phyloP scores from a whole-genome alignment of 2,888 invertebrate genomes.

The Allolobophora icterica region DNA sequence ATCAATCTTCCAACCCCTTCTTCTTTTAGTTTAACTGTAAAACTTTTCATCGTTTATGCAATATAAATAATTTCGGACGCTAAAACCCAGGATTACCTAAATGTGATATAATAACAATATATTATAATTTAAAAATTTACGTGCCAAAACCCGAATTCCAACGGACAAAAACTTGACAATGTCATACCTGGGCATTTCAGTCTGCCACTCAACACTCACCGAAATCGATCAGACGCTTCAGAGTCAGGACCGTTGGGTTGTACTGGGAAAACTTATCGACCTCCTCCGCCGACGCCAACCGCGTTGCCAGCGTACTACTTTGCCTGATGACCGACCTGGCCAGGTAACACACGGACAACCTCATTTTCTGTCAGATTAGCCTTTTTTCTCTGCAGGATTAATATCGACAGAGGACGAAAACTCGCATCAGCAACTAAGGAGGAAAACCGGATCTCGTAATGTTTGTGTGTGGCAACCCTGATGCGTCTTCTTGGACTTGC shows the following conservation, averaged over 20 bases:
- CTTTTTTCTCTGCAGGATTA: neutral
- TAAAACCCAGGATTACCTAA: too few species aligned
- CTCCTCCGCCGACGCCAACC: slow-evolving; percentile 32
- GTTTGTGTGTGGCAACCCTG: neutral
- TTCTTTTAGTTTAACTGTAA: too few species aligned
- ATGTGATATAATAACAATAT: neutral
- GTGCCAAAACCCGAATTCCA: neutral
- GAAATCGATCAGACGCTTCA: slow-evolving; percentile 44
- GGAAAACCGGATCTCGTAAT: neutral
- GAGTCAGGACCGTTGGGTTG: slow-evolving; percentile 40
- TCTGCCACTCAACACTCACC: slow-evolving; percentile 32
- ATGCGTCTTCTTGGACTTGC: neutral
- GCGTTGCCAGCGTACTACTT: slow-evolving; percentile 13
- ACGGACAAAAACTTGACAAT: neutral
- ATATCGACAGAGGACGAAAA: neutral
- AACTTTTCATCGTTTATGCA: too few species aligned
- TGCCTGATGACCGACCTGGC: neutral
- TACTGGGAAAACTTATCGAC: slow-evolving; percentile 41
- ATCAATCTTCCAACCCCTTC: too few species aligned
- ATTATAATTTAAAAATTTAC: neutral
- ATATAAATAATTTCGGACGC: too few species aligned
- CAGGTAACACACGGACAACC: neutral
- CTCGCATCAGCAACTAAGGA: neutral
- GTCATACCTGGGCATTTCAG: neutral
- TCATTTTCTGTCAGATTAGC: neutral